These are phyloP conservation scores for Lypha dubia DNA, from an alignment of 2,888 invertebrate species.

Conservation along the genomic window DNA sequence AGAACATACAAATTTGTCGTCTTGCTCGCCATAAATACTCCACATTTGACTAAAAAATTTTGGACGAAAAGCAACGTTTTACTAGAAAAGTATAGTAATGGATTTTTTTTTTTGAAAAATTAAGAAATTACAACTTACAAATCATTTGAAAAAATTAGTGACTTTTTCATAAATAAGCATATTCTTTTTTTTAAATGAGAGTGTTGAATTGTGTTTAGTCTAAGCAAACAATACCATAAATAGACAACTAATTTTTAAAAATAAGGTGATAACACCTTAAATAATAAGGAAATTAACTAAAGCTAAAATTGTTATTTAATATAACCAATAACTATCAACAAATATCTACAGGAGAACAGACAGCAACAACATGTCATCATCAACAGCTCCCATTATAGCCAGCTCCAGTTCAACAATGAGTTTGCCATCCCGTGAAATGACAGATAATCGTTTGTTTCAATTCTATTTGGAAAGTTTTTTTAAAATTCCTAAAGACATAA, in stretches of 20 bases:
- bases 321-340: constrained; percentile 26
- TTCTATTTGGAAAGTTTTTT: constrained; percentile 78
- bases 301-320: constrained; percentile 34
- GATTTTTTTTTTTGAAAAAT: constrained; percentile 14
- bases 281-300: constrained; percentile 32
- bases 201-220: constrained; percentile 46
- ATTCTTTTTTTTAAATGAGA: constrained; percentile 14
- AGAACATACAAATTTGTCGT: constrained; percentile 45
- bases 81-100: constrained; percentile 10
- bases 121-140: constrained; percentile 32
- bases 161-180: neutral
- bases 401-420: constrained; percentile 73
- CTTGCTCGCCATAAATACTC: constrained; percentile 34
- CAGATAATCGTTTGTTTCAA: constrained; percentile 73
- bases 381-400: constrained; percentile 67
- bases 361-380: constrained; percentile 73
- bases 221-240: constrained; percentile 56
- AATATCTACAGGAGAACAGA: constrained; percentile 19
- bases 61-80: constrained; percentile 54
- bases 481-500: constrained; percentile 80
- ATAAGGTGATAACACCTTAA: constrained; percentile 65
- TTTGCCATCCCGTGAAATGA: constrained; percentile 59
- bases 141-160: constrained; percentile 29
- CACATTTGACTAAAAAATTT: constrained; percentile 52
- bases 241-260: constrained; percentile 52